Evolutionary conservation across 2,797 vertebrate genomes (phyloP).

Genomic region (Gallinago stenura): DNA sequence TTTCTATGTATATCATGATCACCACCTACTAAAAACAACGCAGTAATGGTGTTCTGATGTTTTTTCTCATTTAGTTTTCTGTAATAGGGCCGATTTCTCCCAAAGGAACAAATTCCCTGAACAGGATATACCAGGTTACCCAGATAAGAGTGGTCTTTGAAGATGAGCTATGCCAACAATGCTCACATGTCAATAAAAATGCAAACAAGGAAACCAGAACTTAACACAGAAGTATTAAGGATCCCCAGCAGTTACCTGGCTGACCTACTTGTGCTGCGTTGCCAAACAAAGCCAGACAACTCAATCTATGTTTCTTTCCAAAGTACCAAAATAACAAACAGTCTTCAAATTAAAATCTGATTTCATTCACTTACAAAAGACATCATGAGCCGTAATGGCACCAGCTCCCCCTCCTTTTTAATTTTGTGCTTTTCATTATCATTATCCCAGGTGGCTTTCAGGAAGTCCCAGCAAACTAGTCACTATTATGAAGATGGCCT

Average conservation of each 20-base stretch:
- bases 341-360: not conserved
- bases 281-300: not conserved
- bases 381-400: not conserved
- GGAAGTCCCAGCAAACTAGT: slow-evolving; percentile 56
- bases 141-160: not conserved
- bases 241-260: not conserved
- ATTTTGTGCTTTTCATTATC: slow-evolving; percentile 65
- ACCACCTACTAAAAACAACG: not conserved
- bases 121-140: not conserved
- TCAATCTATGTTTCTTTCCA: not conserved
- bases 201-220: not conserved
- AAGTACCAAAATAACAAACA: not conserved
- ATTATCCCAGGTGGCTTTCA: slow-evolving; percentile 49
- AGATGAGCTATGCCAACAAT: not conserved
- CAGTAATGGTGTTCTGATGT: not conserved
- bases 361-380: slow-evolving; percentile 12
- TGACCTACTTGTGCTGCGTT: not conserved
- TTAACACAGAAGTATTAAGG: not conserved
- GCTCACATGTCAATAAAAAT: not conserved
- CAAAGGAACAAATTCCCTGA: not conserved
- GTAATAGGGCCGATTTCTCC: not conserved
- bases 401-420: slow-evolving; percentile 19
- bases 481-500: slow-evolving; percentile 51
- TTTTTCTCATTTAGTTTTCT: not conserved
- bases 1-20: rapidly evolving